phyloP scores from a whole-genome alignment of 2,113 vertebrate genomes.

The Clupea harengus region DNA sequence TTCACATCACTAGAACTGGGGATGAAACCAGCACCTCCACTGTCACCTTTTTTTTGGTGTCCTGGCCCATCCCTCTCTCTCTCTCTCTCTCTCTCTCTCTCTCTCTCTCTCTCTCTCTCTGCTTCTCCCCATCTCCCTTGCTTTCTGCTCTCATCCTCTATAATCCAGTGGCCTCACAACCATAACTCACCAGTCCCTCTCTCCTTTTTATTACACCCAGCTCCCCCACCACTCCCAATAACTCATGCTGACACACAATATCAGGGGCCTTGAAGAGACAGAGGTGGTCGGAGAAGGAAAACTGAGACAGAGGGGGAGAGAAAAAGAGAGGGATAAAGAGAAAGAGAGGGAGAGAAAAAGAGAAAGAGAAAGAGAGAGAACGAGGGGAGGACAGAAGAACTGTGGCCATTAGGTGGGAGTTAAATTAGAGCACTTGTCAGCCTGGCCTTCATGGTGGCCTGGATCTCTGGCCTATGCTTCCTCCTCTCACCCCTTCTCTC shows the following conservation, averaged over 20 bases:
- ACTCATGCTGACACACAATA: constrained; percentile 54
- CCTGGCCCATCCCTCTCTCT: constrained; percentile 39
- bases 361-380: constrained; percentile 4
- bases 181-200: constrained; percentile 56
- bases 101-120: neutral
- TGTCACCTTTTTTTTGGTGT: neutral
- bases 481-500: neutral
- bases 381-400: neutral
- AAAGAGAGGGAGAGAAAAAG: neutral
- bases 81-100: constrained; percentile 37
- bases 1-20: neutral
- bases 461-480: constrained; percentile 30
- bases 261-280: constrained; percentile 38
- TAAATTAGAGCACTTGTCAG: constrained; percentile 19
- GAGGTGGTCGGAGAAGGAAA: neutral
- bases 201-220: constrained; percentile 28
- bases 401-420: neutral
- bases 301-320: neutral
- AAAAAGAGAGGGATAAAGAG: neutral
- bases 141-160: constrained; percentile 45
- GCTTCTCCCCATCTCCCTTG: constrained; percentile 16
- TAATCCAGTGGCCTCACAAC: constrained; percentile 53
- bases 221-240: constrained; percentile 43
- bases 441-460: constrained; percentile 25
- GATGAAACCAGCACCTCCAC: constrained; percentile 2